Evolutionary conservation across 2,113 vertebrate genomes (phyloP).

Genomic region (Brachirus orientalis): DNA sequence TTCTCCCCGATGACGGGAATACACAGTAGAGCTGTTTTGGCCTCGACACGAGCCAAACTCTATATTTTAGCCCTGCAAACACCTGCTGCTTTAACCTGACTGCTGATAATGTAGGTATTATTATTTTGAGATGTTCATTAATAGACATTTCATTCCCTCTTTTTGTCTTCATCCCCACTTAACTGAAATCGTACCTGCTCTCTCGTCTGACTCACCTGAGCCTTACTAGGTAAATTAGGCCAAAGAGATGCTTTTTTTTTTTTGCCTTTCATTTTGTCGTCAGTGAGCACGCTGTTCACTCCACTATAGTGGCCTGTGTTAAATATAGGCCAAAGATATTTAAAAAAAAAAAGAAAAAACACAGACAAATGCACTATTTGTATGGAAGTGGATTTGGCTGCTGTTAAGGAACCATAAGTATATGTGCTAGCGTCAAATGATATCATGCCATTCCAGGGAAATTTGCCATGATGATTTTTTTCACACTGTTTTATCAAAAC

Average conservation of each 20-base stretch:
- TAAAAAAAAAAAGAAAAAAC: neutral
- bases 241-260: conserved; percentile 14
- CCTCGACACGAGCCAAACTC: neutral
- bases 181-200: conserved; percentile 53
- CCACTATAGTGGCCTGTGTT: conserved; percentile 24
- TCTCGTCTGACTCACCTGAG: conserved; percentile 46
- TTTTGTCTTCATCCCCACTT: conserved; percentile 13
- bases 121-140: conserved; percentile 38
- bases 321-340: neutral
- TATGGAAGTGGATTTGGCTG: neutral
- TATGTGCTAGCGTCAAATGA: no score
- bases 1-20: neutral
- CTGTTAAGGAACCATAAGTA: no score
- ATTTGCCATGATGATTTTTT: no score
- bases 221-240: conserved; percentile 65
- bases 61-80: neutral
- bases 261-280: conserved; percentile 18
- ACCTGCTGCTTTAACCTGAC: neutral
- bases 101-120: neutral
- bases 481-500: no score
- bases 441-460: no score
- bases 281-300: conserved; percentile 40
- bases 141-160: conserved; percentile 45
- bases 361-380: neutral
- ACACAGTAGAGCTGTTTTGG: neutral